Conservation (phyloP, 2,797 vertebrate genomes). For the Prionace glauca region DNA sequence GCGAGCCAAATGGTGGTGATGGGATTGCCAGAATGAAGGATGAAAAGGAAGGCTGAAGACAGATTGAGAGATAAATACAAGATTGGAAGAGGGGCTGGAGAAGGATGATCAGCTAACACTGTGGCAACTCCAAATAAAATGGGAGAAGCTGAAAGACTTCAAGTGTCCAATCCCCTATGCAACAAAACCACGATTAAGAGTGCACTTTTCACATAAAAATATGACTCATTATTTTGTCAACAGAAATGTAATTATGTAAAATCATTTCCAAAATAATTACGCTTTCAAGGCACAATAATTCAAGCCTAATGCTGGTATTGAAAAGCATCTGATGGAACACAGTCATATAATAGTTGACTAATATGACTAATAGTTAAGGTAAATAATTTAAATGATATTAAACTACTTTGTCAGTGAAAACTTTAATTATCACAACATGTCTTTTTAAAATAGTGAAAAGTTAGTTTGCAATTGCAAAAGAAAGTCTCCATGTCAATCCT, state of each 20-base stretch:
- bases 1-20: too few species aligned
- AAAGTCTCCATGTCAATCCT: not conserved
- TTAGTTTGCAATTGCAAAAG: not conserved
- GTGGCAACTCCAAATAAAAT: too few species aligned
- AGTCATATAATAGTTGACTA: too few species aligned
- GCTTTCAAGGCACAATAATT: not conserved
- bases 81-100: too few species aligned
- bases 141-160: too few species aligned
- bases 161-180: not conserved
- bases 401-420: not conserved
- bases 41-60: too few species aligned
- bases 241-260: not conserved
- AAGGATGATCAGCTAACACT: too few species aligned
- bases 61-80: too few species aligned
- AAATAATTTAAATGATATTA: not conserved
- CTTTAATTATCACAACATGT: not conserved
- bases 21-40: too few species aligned
- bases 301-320: not conserved
- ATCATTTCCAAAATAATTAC: not conserved
- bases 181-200: not conserved
- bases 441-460: not conserved
- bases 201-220: not conserved
- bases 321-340: not conserved
- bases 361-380: not conserved
- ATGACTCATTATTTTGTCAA: not conserved